These are phyloP conservation scores for Ahaetulla prasina DNA, from an alignment of 2,113 vertebrate species.

Conservation along the genomic window DNA sequence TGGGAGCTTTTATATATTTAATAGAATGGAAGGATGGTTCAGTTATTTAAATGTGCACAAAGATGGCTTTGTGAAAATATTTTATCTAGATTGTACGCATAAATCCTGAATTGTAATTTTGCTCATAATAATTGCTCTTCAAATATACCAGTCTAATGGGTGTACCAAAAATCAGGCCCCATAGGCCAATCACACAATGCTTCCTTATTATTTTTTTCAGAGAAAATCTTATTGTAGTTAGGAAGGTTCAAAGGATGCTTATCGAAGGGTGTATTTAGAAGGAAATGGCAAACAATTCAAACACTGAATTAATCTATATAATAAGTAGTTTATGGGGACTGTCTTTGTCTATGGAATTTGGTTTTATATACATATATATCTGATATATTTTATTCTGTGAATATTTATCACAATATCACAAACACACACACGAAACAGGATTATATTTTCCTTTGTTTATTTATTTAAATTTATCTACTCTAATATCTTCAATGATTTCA, in stretches of 20 bases:
- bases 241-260: background rate
- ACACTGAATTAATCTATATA: background rate
- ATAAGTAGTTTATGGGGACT: background rate
- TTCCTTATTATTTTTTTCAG: background rate
- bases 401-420: background rate
- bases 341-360: background rate
- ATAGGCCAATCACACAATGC: background rate
- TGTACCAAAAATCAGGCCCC: background rate
- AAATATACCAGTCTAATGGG: background rate
- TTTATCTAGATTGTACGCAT: background rate
- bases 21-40: background rate
- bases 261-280: background rate
- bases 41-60: background rate
- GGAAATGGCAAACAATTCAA: background rate
- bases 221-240: background rate
- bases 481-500: background rate
- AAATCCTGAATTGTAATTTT: background rate
- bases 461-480: background rate
- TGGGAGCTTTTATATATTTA: background rate
- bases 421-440: background rate
- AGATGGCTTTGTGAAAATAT: background rate
- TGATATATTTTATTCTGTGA: background rate
- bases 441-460: background rate
- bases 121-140: background rate
- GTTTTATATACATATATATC: background rate